These are phyloP conservation scores for Acyrthosiphon pisum DNA, from an alignment of 1,140 invertebrate genomes.

Conservation along the genomic window DNA sequence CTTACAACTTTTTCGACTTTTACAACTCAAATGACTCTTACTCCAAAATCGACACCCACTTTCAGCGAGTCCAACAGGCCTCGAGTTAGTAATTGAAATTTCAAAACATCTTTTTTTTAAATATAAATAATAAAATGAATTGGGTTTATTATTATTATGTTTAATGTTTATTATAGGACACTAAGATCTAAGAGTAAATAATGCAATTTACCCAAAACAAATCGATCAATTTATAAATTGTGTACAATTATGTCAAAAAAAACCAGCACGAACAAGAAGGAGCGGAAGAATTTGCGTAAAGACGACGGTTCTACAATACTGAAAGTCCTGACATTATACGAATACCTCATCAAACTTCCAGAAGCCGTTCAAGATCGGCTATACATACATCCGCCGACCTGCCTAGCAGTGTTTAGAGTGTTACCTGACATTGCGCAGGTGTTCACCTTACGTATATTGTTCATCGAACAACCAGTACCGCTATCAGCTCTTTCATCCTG, in stretches of 20 bases:
- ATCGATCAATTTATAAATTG: background rate
- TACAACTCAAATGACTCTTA: no score
- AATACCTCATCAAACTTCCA: conserved; percentile 87
- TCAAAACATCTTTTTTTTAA: background rate
- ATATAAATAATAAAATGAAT: background rate
- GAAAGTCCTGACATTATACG: conserved; percentile 89
- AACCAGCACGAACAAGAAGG: conserved; percentile 29
- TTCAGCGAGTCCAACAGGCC: no score
- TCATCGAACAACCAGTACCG: conserved; percentile 92
- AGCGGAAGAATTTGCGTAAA: conserved; percentile 51
- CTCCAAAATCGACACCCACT: no score
- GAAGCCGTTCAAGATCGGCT: conserved; percentile 81
- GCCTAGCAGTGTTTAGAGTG: conserved; percentile 89
- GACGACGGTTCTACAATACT: conserved; percentile 67
- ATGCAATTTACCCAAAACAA: background rate
- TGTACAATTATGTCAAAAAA: conserved; percentile 38
- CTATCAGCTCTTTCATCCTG: conserved; percentile 92
- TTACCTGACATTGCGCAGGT: conserved; percentile 88
- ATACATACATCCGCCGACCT: conserved; percentile 93
- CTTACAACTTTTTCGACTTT: no score
- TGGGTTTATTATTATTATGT: background rate
- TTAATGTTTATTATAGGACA: background rate
- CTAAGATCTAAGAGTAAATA: background rate
- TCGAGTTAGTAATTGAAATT: background rate
- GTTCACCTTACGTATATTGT: conserved; percentile 88